These are phyloP conservation scores for Toxostoma redivivum DNA, from an alignment of 2,113 vertebrate species.

Conservation along the genomic window DNA sequence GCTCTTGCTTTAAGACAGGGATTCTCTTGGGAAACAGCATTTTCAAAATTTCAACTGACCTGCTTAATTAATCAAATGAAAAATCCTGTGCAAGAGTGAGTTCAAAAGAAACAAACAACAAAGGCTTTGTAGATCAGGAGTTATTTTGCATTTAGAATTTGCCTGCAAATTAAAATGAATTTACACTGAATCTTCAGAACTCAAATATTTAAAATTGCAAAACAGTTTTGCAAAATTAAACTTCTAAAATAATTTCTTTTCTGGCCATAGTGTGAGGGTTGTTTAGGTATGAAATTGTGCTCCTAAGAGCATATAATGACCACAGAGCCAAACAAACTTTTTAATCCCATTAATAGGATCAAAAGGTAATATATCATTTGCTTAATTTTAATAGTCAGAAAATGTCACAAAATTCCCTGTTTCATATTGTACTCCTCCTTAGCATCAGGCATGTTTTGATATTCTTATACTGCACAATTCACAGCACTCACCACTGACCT, in stretches of 20 bases:
- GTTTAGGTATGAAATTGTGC: neutral
- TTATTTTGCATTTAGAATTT: neutral
- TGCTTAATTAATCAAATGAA: neutral
- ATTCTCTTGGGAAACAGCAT: neutral
- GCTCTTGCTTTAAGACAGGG: neutral
- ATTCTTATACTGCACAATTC: neutral
- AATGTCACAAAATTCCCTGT: neutral
- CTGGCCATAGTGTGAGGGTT: neutral
- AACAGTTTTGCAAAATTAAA: neutral
- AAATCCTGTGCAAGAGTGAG: neutral
- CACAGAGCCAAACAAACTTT: neutral
- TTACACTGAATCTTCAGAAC: neutral
- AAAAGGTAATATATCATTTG: neutral
- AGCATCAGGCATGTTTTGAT: neutral
- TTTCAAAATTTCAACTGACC: neutral
- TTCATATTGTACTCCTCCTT: neutral
- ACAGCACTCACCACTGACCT: neutral
- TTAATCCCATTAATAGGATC: neutral
- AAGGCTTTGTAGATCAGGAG: neutral
- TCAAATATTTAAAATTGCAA: neutral
- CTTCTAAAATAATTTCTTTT: neutral
- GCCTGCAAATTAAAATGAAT: neutral
- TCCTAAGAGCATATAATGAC: neutral
- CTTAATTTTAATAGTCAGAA: neutral
- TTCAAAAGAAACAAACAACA: neutral